These are phyloP conservation scores for Plutomurus gul DNA, from an alignment of 1,140 invertebrate species.

Conservation along the genomic window DNA sequence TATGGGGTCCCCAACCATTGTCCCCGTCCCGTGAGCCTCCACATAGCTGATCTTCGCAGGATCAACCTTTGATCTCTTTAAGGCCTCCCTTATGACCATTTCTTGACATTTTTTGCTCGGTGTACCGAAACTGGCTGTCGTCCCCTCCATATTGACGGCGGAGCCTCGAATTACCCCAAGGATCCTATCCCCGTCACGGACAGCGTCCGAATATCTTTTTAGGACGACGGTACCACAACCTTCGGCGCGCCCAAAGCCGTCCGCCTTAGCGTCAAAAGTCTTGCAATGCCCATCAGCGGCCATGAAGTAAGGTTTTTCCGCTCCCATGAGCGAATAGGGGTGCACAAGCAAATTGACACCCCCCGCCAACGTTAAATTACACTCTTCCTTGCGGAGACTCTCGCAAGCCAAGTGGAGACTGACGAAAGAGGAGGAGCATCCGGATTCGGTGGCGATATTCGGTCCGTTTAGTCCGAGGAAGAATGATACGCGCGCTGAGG, in stretches of 20 bases:
- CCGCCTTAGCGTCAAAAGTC: too few relatives aligned
- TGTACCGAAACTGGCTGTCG: not conserved
- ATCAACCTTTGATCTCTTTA: conserved; percentile 61
- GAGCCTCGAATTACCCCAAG: not conserved
- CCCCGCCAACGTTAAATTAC: conserved; percentile 7
- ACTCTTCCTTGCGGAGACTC: conserved; percentile 20
- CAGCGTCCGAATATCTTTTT: not conserved
- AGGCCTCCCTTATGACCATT: conserved; percentile 62
- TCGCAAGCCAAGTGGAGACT: too few relatives aligned
- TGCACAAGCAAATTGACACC: conserved; percentile 42
- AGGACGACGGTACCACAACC: not conserved
- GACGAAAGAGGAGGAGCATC: too few relatives aligned
- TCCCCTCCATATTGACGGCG: conserved; percentile 7
- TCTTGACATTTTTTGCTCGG: too few relatives aligned
- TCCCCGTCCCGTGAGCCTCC: conserved; percentile 65
- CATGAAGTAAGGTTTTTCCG: too few relatives aligned
- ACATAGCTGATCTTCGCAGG: conserved; percentile 62
- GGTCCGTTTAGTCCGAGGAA: conserved; percentile 42
- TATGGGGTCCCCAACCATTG: conserved; percentile 6
- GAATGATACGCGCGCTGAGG: conserved; percentile 19
- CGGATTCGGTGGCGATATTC: too few relatives aligned
- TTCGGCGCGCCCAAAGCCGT: not conserved
- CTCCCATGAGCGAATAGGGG: too few relatives aligned
- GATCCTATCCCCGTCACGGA: too few relatives aligned
- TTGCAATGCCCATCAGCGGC: not conserved